Evolutionary conservation across 92 coral and sea anemone genomes (phyloP), one percentile per base, ranked within the genome.

Genomic region (Zoanthus gigantus): DNA sequence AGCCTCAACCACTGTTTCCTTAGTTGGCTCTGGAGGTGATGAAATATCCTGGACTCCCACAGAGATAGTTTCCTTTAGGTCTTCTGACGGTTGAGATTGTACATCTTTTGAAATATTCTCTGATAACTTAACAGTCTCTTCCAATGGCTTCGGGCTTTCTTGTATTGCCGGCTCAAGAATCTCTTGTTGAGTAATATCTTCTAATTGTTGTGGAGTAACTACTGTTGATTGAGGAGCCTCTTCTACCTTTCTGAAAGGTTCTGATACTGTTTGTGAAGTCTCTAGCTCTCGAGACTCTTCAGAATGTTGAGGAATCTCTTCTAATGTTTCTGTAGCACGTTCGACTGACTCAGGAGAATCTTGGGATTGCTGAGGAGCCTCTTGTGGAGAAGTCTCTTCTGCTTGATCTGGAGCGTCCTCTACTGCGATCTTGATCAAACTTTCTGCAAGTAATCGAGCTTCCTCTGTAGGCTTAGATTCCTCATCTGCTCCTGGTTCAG

Each of bases 321-420:
- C 74, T 9, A 34, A 6, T 34, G 68, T 42, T 52, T 78, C 44
- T 7, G 83, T 29, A 9, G 15, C 9, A 23, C 30, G 13, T 57
- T 78, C 45, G 0, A 7, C 46, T 15, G 18, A 8, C 23, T 61
- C 37, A 3, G 54, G 57, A 63, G 42, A 13, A 0, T 79, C 84
- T 37, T 16, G 37, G 18, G 37, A 31, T n/a, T 65, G 57, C 2
- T 17, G 37, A 23, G 12, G 85, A 61, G 34, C 15, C 3, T 65
- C 85, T 66, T 81, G 74, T 29, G 46, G 85, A 14, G 75, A 60
- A 28, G 45, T 48, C 31, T 81, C 75, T 46, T 81, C 85, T 14
- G 17, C 16, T 34, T 28, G 74, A 2, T 63, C 45, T 6, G 85
- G 74, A 46, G 16, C 11, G 15, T 77, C 85, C 30, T 81, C 85